phyloP scores from a whole-genome alignment of 2,888 invertebrate genomes.

The Amphipoea lucens region DNA sequence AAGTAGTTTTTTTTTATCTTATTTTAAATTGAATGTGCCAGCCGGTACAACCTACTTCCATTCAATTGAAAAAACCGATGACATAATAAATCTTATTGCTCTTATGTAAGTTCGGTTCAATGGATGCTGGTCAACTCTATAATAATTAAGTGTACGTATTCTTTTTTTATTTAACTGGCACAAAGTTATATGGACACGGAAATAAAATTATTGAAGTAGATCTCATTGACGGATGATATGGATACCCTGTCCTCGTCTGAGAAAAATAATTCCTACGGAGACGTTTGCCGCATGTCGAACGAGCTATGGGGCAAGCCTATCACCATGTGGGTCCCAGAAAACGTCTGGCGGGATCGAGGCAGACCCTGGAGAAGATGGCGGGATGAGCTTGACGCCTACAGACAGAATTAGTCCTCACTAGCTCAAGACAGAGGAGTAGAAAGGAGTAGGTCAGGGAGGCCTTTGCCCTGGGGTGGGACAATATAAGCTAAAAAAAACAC shows the following conservation, averaged over 20 bases:
- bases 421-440: no score
- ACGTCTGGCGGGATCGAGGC: neutral
- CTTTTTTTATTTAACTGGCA: neutral
- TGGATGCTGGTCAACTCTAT: conserved; percentile 14
- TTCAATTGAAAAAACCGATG: conserved; percentile 39
- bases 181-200: neutral
- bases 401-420: neutral
- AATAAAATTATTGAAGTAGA: conserved; percentile 6
- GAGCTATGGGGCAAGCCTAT: neutral
- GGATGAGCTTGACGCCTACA: neutral
- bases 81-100: conserved; percentile 28
- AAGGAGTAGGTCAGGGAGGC: no score
- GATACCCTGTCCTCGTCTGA: neutral
- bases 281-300: neutral
- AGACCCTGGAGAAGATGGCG: neutral
- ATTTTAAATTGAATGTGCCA: conserved; percentile 24
- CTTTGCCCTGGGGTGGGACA: no score
- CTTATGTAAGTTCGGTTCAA: conserved; percentile 40
- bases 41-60: conserved; percentile 27
- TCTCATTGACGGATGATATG: conserved; percentile 10
- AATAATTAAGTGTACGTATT: conserved; percentile 8
- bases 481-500: no score
- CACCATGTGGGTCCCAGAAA: neutral
- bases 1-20: conserved; percentile 6
- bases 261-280: neutral